Evolutionary conservation across 2,113 vertebrate genomes (phyloP).

Genomic region (Propithecus coquereli): DNA sequence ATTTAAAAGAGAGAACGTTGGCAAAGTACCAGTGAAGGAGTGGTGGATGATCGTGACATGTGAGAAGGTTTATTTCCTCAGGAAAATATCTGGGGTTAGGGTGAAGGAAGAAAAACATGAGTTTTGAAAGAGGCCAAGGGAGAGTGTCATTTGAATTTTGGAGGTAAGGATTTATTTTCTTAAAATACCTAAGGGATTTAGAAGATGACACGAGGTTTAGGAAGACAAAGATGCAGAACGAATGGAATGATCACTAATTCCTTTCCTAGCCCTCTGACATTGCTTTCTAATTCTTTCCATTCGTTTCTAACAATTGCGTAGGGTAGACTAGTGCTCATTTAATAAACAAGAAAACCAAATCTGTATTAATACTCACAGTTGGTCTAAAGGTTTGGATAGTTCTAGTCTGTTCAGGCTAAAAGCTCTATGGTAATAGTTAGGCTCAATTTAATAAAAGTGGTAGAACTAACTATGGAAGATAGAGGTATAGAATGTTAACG

Average conservation of each 20-base stretch:
- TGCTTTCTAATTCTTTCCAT: neutral
- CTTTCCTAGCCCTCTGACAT: neutral
- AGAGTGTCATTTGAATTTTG: neutral
- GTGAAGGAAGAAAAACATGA: constrained; percentile 33
- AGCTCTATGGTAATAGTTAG: neutral
- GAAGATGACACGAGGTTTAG: neutral
- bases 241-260: neutral
- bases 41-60: constrained; percentile 40
- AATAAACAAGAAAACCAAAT: neutral
- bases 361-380: neutral
- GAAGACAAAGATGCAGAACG: neutral
- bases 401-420: neutral
- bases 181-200: neutral
- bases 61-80: constrained; percentile 34
- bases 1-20: constrained; percentile 3
- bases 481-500: neutral
- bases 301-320: neutral
- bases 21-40: constrained; percentile 12
- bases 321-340: neutral
- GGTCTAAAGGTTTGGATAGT: neutral
- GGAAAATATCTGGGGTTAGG: constrained; percentile 17
- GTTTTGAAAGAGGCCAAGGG: neutral
- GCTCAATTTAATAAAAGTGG: neutral
- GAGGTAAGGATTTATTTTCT: neutral
- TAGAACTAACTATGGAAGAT: neutral